Base-by-base conservation (phyloP, 2,888 invertebrate species). In the Geotrupes spiniger region DNA sequence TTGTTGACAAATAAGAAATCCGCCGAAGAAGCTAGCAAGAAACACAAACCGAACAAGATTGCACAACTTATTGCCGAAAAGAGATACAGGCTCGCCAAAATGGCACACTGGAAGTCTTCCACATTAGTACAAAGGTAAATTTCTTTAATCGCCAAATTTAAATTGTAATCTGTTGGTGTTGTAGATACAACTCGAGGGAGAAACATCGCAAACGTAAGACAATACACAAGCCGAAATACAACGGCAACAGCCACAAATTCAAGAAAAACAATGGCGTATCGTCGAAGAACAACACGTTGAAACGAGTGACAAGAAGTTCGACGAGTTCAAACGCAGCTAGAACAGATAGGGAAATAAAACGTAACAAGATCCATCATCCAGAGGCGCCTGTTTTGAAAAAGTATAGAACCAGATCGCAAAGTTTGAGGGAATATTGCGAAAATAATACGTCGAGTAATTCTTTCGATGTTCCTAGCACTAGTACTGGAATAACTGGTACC, bases 21-120 rank as follows among this genome's bases (percentile, higher is more conserved):
- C 55, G 61, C 58, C 46, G 68, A 68, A 49, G 62, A 75, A 58
- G 58, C 52, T 38, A 63, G 58, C 44, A 68, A 64, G 42, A 71
- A 69, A 54, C 64, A 69, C 27, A 74, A 73, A 57, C 67, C 70
- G 0, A 88, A 87, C 69, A 77, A 86, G 52, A 81, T 89, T 61
- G 84, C 86, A 12, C 83, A 85, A 56, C 71, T 89, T 39, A 87
- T 89, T 46, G 84, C 86, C 2, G 82, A 85, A 53, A 84, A 88
- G 45, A 80, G 86, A 40, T 78, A 82, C 36, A 83, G 85, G 45
- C 74, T 85, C 28, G 74, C 81, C 40, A 81, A 83, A 51, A 71
- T 83, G 59, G 83, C 86, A 4, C 78, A 78, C 39, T 69, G 75
- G 51, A 85, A 83, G 66, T 75, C 77, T 37, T 64, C 74, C 46